Evolutionary conservation across 2,888 invertebrate species (phyloP), one percentile per base, ranked within the genome.

Genomic region (Ormyrus labotus): DNA sequence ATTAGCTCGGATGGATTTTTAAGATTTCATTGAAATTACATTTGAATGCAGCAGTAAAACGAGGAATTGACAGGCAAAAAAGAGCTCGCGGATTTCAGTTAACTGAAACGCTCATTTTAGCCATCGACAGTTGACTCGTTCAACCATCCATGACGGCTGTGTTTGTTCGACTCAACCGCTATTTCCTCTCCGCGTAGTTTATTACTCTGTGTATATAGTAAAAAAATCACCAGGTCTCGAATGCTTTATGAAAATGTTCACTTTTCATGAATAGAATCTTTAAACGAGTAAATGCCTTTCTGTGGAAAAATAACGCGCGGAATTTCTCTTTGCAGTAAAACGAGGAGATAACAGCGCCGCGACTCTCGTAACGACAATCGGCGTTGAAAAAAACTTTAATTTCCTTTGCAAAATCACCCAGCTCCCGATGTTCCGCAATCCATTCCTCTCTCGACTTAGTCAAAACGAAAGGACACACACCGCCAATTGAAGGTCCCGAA

Each of bases 101-200:
- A 72, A 73, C 57, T 64, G 73, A 64, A 68, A 61, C 47, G 48
- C 45, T 61, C 53, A 61, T 68, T 76, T 55, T 47, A 76, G 47
- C 47, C 75, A 48, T 61, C 75, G 19, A 64, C 60, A 60, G 75
- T 75, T 75, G 75, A 75, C 68, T 75, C 69, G 73, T 61, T 64
- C 68, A 53, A 68, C 61, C 60, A 61, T 51, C 60, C 75, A 68
- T 67, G 75, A 75, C 75, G 75, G 67, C 60, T 11, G 60, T 75
- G 67, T 73, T 72, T 72, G 72, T n/a, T 58, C 55, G 63, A 64
- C 13, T 55, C 72, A 47, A 63, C 72, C 47, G 72, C 63, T 55
- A 64, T 64, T 64, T 64, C 73, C 64, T 73, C 48, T 13, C 61
- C 45, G 10, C 55, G 72, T 47, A 64, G 9, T 64, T 72, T 64